Base-by-base conservation (phyloP, 2,797 vertebrate species). In the Malurus splendens region DNA sequence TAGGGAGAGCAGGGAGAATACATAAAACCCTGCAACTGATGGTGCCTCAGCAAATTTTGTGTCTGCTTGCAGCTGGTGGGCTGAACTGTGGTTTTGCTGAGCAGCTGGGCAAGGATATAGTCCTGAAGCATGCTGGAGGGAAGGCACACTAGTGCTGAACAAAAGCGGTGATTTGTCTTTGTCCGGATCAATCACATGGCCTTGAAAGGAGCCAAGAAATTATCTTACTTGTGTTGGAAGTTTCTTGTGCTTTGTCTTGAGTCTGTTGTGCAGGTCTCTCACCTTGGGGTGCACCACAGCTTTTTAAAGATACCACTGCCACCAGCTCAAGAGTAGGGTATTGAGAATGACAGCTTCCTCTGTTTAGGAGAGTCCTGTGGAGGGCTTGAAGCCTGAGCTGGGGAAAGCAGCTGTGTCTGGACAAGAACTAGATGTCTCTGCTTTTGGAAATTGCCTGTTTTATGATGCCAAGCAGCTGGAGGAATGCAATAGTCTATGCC, bases 71-170 rank as follows among this genome's bases (percentile, higher is more conserved):
- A 70, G 41, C 80, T 47, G 6, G 14, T 25, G 47, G 47, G 9
- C 54, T 48, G 36, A 57, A 14, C 33, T 61, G 75, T n/a, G 20
- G 5, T 62, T 82, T 47, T 76, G 41, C 32, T 70, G 50, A 33
- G 67, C n/a, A 72, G 36, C 62, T 82, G 8, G 33, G 68, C 48
- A 33, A 59, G 28, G 50, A 23, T 28, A 7, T 5, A 17, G 42
- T 41, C 28, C 52, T 70, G 54, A 38, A 70, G 18, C 0, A 0
- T 41, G 27, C 36, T 2, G 23, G 25, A 59, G 48, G 50, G 64
- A 27, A 68, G 22, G n/a, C 33, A 12, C 0, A 0, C 22, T 32
- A 12, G 36, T 2, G 0, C 44, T 60, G 66, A 24, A 14, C 48
- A 10, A 1, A 67, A 76, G 41, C 27, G 24, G 18, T 80, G 42